Conservation (phyloP, 2,797 vertebrate genomes). For the Melanotaenia maccullochi region DNA sequence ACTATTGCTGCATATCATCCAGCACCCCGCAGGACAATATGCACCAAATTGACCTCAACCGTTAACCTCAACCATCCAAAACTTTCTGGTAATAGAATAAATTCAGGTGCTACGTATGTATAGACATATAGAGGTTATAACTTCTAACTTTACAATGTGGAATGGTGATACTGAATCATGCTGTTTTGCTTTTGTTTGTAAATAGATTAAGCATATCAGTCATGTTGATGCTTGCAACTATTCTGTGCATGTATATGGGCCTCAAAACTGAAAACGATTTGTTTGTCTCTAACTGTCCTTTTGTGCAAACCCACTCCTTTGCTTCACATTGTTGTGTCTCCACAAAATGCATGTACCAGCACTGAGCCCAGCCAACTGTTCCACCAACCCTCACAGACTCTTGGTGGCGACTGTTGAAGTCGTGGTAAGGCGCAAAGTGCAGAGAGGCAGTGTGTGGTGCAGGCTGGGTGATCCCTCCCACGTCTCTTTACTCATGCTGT, state of each 20-base stretch:
- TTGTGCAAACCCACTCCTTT: neutral
- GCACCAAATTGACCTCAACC: too few species aligned
- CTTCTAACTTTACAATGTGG: neutral
- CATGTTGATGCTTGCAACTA: neutral
- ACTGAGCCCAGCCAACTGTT: constrained; percentile 69
- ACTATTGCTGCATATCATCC: neutral
- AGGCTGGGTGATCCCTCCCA: constrained; percentile 72
- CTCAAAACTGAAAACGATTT: neutral
- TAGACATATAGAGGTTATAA: neutral
- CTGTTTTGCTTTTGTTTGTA: neutral
- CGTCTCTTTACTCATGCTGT: constrained; percentile 72
- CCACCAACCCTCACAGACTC: constrained; percentile 47
- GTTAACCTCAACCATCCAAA: too few species aligned
- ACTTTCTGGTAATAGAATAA: neutral
- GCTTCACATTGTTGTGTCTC: constrained; percentile 13
- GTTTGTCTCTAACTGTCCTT: neutral
- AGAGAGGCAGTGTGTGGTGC: constrained; percentile 62
- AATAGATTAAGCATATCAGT: neutral
- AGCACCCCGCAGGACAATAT: too few species aligned
- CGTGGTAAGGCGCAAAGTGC: constrained; percentile 72
- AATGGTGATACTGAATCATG: neutral
- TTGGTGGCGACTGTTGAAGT: constrained; percentile 57
- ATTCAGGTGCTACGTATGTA: too few species aligned
- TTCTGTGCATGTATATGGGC: neutral
- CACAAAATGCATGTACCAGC: constrained; percentile 36